phyloP scores from a whole-genome alignment of 2,113 vertebrate species.

The Columba livia region DNA sequence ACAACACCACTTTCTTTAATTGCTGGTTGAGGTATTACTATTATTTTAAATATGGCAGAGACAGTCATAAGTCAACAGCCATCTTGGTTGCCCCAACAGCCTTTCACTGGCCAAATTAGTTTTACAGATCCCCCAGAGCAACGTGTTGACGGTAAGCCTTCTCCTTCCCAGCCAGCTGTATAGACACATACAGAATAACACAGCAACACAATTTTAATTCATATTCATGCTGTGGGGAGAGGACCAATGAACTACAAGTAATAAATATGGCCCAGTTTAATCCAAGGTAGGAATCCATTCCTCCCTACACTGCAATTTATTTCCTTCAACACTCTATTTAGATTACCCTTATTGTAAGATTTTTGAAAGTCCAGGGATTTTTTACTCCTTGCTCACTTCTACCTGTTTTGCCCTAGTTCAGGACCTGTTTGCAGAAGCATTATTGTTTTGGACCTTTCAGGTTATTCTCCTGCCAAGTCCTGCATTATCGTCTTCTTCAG shows the following conservation, averaged over 20 bases:
- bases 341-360: background rate
- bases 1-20: background rate
- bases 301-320: background rate
- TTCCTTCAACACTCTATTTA: background rate
- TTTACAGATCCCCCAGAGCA: background rate
- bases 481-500: background rate
- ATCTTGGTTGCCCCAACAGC: background rate
- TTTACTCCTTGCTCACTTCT: background rate
- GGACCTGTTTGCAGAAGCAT: background rate
- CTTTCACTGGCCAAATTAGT: rapidly evolving
- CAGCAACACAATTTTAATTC: background rate
- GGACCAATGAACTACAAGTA: background rate
- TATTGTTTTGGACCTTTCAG: background rate
- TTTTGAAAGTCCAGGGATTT: rapidly evolving
- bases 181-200: rapidly evolving
- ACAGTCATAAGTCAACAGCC: rapidly evolving
- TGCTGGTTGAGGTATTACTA: background rate
- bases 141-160: background rate
- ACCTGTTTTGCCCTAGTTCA: background rate
- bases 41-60: background rate
- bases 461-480: background rate
- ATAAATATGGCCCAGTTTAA: background rate
- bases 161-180: background rate
- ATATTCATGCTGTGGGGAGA: rapidly evolving
- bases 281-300: background rate